These are phyloP conservation scores for Theonella swinhoei DNA, from an alignment of 37 sponge, comb jelly and placozoan species.

Conservation along the genomic window DNA sequence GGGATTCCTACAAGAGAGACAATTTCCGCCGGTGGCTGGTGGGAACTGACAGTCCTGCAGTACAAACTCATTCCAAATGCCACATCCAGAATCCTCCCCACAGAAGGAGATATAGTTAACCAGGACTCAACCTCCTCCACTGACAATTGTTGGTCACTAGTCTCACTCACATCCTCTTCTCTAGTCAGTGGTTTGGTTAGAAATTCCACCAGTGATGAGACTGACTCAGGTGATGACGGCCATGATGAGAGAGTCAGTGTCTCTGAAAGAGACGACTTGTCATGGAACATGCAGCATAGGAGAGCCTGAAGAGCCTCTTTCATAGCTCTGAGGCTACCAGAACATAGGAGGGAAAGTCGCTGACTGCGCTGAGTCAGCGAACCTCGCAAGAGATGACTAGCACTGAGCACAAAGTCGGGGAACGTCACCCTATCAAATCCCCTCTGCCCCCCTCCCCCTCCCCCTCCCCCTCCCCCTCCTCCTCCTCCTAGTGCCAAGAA, in stretches of 20 bases:
- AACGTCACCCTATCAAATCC: constrained; percentile 37
- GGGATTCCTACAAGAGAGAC: neutral
- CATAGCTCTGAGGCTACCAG: constrained; percentile 9
- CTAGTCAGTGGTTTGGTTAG: neutral
- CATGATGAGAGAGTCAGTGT: neutral
- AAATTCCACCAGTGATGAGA: neutral
- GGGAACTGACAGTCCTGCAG: neutral
- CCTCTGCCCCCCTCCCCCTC: neutral
- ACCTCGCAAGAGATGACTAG: constrained; percentile 37
- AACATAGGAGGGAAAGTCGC: constrained; percentile 6
- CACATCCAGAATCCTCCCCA: constrained; percentile 19
- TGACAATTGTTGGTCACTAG: neutral
- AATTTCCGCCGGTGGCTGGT: neutral
- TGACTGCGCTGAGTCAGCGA: constrained; percentile 14
- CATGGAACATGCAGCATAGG: neutral
- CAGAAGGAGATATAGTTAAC: constrained; percentile 20
- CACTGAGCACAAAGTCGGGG: constrained; percentile 23
- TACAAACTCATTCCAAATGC: constrained; percentile 28
- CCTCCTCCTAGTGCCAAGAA: constrained; percentile 6
- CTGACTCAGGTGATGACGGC: neutral
- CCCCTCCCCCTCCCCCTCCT: neutral
- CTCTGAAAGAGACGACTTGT: neutral
- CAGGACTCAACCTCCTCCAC: constrained; percentile 19
- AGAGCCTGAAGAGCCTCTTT: constrained; percentile 2
- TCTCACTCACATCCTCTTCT: neutral